Conservation (phyloP, 1,140 invertebrate species). For the Elysia chlorotica region DNA sequence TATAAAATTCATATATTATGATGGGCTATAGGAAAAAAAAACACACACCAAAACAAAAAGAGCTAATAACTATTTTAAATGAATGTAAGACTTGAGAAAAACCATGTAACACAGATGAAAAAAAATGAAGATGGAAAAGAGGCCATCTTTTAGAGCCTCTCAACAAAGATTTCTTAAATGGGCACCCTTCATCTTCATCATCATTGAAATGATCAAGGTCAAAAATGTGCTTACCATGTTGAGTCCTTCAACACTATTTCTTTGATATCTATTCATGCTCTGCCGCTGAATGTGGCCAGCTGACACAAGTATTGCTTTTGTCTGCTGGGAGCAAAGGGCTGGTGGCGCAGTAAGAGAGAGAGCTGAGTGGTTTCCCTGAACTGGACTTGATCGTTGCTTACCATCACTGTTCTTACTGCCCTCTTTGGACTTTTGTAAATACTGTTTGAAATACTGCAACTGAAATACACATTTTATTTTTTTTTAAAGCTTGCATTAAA, state of each 20-base stretch:
- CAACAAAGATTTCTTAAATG: too few relatives aligned
- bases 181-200: too few relatives aligned
- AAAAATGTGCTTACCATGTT: conserved; percentile 67
- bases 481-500: too few relatives aligned
- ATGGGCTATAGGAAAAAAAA: too few relatives aligned
- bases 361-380: conserved; percentile 54
- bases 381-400: conserved; percentile 51
- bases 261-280: conserved; percentile 66
- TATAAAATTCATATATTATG: too few relatives aligned
- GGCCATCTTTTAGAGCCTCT: too few relatives aligned
- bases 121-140: too few relatives aligned
- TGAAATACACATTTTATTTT: too few relatives aligned
- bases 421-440: conserved; percentile 54
- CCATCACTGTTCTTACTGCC: conserved; percentile 41
- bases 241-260: conserved; percentile 82
- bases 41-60: not conserved
- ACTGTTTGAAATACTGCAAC: conserved; percentile 44
- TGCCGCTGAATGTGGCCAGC: conserved; percentile 66
- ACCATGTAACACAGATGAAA: too few relatives aligned
- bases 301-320: conserved; percentile 56
- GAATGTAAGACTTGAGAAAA: too few relatives aligned
- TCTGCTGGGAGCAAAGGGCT: conserved; percentile 27
- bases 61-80: too few relatives aligned
- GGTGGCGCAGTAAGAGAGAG: conserved; percentile 46
- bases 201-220: too few relatives aligned